Base-by-base conservation (phyloP, 2,797 vertebrate species). In the Eupleurogrammus muticus region DNA sequence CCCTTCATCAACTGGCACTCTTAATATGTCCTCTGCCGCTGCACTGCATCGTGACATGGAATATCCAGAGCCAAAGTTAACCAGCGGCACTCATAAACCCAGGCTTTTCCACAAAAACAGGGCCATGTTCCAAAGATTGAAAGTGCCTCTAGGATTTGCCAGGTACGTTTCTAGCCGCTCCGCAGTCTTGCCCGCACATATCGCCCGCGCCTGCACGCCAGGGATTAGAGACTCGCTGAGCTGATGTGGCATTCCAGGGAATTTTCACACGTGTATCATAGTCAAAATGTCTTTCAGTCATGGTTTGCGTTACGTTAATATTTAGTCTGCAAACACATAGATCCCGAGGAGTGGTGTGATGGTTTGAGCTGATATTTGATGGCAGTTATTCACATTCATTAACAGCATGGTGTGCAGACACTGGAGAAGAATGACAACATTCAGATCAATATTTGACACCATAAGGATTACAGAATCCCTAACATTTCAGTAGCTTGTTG, bases 41-140 rank as follows among this genome's bases (percentile, higher is more conserved):
- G 11, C 47, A 11, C 47, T 21, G 54, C 66, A 48, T 51, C 47
- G 44, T 51, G 50, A 19, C 49, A 49, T 52, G 59, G 49, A 55
- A 61, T 58, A 65, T 32, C 17, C 19, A 49, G 65, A 69, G n/a
- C 35, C 40, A 38, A 21, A 60, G 59, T 59, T 81, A 19, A 70
- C 60, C 21, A 34, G 46, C 40, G 23, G 62, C 47, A 67, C 11
- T 40, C 53, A 66, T 55, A 52, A 12, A 8, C 51, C 28, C 54
- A 42, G 66, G 74, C 61, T 44, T 53, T 67, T 1, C 66, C 21
- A 9, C 28, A 48, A 36, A 72, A 60, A 28, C 70, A 56, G 36
- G 70, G 52, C 36, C 61, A 92, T 92, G 88, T 80, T 90, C 20
- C 82, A 85, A 32, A 87, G 82, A 70, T 24, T 90, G 48, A 90